Base-by-base conservation (phyloP, 1,140 invertebrate species). In the Drosophila ananassae region DNA sequence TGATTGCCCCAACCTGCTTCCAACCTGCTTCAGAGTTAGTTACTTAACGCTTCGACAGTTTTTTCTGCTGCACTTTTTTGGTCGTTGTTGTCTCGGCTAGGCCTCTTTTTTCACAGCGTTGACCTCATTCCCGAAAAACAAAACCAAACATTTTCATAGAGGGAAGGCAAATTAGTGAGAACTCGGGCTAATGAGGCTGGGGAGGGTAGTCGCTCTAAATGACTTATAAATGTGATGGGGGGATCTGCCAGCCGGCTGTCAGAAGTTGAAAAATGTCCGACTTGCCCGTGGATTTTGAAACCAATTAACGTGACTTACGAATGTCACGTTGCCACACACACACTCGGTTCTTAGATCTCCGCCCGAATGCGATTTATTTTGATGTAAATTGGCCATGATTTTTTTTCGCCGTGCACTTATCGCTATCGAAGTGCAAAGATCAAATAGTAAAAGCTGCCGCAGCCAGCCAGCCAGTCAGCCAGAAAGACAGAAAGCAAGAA, bases 341-440 rank as follows among this genome's bases (percentile, higher is more conserved):
- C 25, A 28, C 25, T 28, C 6, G 7, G 9, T 37, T 37, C 34
- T 37, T 12, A n/a, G 34, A 37, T 37, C 34, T 37, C 10, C 2
- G 9, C 10, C 34, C 34, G 34, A 37, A 37, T 37, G 41, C 6
- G n/a, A 47, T 47, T 47, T 21, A 47, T 22, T 47, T 22, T 21
- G 17, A 22, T 22, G 21, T 22, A 47, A 47, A 47, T 47, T 34
- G 44, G 46, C 25, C 28, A 47, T 57, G 44, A 47, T 47, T 47
- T 47, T 13, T 41, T 22, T 21, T 13, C 44, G 8, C 22, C 21
- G 46, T 60, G 47, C 58, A 75, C 67, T 66, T 52, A 66, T 62
- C 50, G 75, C 79, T 78, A 82, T 89, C 82, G 63, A 81, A 82
- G 83, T 89, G 83, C 82, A 87, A 79, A 87, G 82, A 89, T 87